Evolutionary conservation across 1,140 invertebrate species (phyloP).

Genomic region (Paraescarpia echinospica): DNA sequence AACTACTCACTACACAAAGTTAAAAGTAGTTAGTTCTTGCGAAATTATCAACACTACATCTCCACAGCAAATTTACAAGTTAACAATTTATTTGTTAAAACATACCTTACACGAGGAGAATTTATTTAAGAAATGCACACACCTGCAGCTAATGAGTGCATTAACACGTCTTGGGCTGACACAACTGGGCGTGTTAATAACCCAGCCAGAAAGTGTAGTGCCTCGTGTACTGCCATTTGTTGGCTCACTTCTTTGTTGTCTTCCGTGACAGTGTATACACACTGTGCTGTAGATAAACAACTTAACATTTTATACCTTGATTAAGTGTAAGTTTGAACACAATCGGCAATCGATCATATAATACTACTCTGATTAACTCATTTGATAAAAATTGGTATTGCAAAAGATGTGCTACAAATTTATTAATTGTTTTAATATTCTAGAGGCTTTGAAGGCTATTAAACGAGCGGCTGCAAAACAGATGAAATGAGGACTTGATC

Average conservation of each 20-base stretch:
- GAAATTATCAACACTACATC: not conserved
- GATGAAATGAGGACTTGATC: too few species aligned
- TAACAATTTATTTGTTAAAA: not conserved
- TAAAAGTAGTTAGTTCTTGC: not conserved
- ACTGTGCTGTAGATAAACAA: constrained; percentile 60
- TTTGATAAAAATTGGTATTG: not conserved
- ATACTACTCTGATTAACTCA: too few species aligned
- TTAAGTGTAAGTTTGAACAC: not conserved
- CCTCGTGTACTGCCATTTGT: not conserved
- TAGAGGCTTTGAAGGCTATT: constrained; percentile 18
- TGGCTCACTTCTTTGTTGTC: constrained; percentile 63
- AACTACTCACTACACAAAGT: not conserved
- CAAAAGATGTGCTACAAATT: not conserved
- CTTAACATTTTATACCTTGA: not conserved
- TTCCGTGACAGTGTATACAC: constrained; percentile 69
- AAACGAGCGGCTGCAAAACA: not conserved
- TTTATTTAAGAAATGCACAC: not conserved
- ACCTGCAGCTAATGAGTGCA: constrained; percentile 35
- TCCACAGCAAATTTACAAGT: not conserved
- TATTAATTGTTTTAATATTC: not conserved
- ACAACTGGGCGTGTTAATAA: not conserved
- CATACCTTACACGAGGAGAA: too few species aligned
- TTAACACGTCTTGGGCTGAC: constrained; percentile 25
- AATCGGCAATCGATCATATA: not conserved
- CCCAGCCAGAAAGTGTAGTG: not conserved